Evolutionary conservation across 2,888 invertebrate species (phyloP).

Genomic region (Oligia latruncula): DNA sequence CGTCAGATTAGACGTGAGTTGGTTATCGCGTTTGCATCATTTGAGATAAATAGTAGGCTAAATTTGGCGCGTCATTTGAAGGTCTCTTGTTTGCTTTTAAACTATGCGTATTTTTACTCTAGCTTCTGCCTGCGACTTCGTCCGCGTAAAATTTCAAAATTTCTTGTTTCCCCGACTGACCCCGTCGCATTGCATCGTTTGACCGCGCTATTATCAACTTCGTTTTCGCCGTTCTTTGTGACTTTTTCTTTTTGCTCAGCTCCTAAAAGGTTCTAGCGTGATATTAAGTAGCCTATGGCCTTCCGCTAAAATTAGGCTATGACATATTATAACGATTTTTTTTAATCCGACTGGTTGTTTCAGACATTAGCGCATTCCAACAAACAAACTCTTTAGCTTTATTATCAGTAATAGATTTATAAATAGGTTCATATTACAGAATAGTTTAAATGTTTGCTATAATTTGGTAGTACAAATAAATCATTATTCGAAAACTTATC

Average conservation of each 20-base stretch:
- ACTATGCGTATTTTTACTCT: not conserved
- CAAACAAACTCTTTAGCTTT: not conserved
- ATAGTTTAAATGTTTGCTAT: not conserved
- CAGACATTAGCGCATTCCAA: not conserved
- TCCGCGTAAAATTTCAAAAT: not conserved
- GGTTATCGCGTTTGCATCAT: slow-evolving; percentile 58
- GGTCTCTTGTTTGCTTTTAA: not conserved
- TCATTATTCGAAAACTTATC: slow-evolving; percentile 15
- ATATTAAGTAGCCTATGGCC: too few species aligned
- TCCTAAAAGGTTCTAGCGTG: not conserved
- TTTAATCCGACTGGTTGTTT: not conserved
- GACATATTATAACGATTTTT: not conserved
- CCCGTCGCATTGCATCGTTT: not conserved
- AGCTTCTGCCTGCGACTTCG: not conserved
- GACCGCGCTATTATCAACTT: not conserved
- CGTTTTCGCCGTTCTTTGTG: not conserved
- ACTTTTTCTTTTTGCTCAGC: not conserved
- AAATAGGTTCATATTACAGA: not conserved
- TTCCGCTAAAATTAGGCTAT: not conserved
- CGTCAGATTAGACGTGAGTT: slow-evolving; percentile 65
- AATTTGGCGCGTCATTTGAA: slow-evolving; percentile 29
- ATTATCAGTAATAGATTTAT: not conserved
- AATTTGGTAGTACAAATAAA: not conserved
- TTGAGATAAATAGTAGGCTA: slow-evolving; percentile 38
- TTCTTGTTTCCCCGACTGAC: not conserved